A percentile compares a stretch with the other conserved stretches of the same genome.
These are phyloP conservation scores for Drosophila stalkeri DNA, from an alignment of 2,888 invertebrate genomes.

Conservation along the genomic window DNA sequence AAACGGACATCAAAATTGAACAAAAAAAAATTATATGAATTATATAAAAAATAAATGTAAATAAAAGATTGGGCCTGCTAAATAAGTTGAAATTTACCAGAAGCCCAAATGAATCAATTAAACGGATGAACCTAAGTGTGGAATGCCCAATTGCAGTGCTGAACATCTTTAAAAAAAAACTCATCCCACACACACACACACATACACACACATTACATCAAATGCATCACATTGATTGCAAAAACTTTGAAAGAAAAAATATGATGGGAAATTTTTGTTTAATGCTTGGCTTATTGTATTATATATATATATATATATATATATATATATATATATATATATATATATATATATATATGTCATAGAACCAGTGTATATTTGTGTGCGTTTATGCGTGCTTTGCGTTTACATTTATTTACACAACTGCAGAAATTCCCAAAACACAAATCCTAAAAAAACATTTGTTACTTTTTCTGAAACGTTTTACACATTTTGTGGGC, in stretches of 20 bases:
- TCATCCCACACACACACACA: not conserved
- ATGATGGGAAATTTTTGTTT: constrained; percentile 47
- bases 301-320: not conserved
- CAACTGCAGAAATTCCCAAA: constrained; percentile 84
- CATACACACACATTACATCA: not conserved
- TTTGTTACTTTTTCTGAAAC: constrained; percentile 76
- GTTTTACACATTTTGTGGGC: constrained; percentile 48
- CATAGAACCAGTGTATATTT: constrained; percentile 20
- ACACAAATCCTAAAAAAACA: constrained; percentile 81
- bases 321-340: not conserved
- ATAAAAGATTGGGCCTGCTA: constrained; percentile 19
- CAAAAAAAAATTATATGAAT: too few species aligned
- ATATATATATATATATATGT: constrained; percentile 49
- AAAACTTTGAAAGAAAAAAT: constrained; percentile 31
- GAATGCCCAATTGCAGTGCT: constrained; percentile 6
- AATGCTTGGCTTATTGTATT: constrained; percentile 43
- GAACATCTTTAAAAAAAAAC: not conserved
- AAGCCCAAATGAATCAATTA: constrained; percentile 54
- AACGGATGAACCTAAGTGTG: constrained; percentile 4
- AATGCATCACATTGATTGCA: constrained; percentile 7
- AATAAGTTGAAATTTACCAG: constrained; percentile 38
- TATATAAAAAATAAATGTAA: too few species aligned
- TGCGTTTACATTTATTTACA: constrained; percentile 81
- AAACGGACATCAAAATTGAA: constrained; percentile 51
- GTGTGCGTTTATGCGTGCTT: constrained; percentile 42